These are phyloP conservation scores for Drusus annulatus DNA, from an alignment of 1,140 invertebrate species.

Conservation along the genomic window DNA sequence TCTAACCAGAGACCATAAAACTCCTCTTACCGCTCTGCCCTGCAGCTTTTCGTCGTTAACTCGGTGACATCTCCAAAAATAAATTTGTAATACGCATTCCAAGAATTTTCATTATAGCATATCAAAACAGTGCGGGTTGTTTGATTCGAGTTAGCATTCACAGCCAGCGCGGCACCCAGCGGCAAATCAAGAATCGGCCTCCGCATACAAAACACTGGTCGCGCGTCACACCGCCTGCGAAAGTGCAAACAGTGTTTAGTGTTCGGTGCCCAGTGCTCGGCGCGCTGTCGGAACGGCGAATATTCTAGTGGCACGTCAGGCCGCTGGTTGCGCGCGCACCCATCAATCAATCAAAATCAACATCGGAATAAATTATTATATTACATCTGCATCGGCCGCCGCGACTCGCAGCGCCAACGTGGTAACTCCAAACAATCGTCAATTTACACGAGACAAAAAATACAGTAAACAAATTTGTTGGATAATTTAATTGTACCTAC, in stretches of 20 bases:
- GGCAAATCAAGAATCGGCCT: neutral
- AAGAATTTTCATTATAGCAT: neutral
- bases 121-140: neutral
- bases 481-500: neutral
- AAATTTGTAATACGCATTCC: neutral
- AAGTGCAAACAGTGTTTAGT: constrained; percentile 6
- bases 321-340: constrained; percentile 47
- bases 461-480: neutral
- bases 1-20: neutral
- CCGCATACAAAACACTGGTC: neutral
- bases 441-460: neutral
- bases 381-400: constrained; percentile 55
- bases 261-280: neutral
- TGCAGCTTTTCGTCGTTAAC: neutral
- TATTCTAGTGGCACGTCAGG: constrained; percentile 7
- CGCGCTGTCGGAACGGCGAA: neutral
- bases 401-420: constrained; percentile 5
- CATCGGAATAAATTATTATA: constrained; percentile 58
- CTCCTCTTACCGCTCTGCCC: no score
- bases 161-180: neutral
- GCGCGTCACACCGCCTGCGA: neutral
- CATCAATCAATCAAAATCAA: constrained; percentile 59
- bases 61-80: neutral
- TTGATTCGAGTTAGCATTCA: neutral
- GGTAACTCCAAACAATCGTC: neutral